Evolutionary conservation across 2,797 vertebrate genomes (phyloP), one percentile per base, ranked within the genome.

Genomic region (Spatula clypeata): DNA sequence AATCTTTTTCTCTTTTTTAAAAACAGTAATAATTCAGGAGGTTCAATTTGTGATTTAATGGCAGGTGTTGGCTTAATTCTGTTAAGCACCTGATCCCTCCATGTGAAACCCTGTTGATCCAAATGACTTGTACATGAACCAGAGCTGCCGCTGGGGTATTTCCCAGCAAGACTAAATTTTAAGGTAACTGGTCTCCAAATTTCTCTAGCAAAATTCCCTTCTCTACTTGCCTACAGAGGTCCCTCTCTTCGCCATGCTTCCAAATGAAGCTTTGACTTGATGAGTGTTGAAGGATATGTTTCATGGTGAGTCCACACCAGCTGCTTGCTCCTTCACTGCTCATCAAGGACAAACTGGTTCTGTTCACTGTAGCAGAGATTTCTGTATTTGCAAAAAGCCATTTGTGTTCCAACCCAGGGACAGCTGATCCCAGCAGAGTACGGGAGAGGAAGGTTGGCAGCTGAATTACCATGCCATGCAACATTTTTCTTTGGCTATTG

Each of bases 321-420:
- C 38, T 36, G 24, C 62, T 42, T 79, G 24, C 54, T 79, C 26
- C 62, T 72, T 34, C 67, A 26, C 42, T 54, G 29, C 79, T 55
- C 34, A 1, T 27, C 66, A 16, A 31, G 26, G 54, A 61, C 3
- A 49, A 79, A 0, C n/a, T 20, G 2, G 62, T 54, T 44, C 21
- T 20, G 18, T 8, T 36, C 4, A 11, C 84, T 29, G 3, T 0
- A 38, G 29, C 1, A 4, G 34, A 9, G 3, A 18, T 54, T 47
- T 6, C 81, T 3, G 0, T 2, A 2, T 77, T 49, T 66, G 38
- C 70, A 38, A 61, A 3, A 36, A 23, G 1, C 23, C 5, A 0
- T 2, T 27, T 23, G 19, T 86, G 31, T 8, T 44, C 27, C 31
- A 70, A 69, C 60, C 34, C 5, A 74, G n/a, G 45, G 27, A 27